Evolutionary conservation across 2,113 vertebrate species (phyloP), one percentile per base, ranked within the genome.

Genomic region (Grallaria varia): DNA sequence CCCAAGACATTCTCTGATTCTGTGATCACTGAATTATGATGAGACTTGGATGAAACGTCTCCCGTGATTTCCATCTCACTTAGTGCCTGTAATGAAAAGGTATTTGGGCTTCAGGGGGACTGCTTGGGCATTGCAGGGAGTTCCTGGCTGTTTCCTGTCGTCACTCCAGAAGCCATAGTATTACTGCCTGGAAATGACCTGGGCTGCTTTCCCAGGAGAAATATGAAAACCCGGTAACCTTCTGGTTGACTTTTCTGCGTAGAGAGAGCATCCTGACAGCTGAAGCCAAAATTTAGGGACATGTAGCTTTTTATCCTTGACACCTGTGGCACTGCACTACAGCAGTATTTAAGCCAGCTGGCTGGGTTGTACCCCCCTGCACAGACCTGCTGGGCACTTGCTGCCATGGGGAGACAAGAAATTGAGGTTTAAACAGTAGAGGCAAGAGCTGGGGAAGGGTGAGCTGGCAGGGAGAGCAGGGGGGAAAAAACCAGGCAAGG

Each of bases 1-100:
- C 39, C 27, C 39, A 63, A 42, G 8, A 27, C 27, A 40, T 42
- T 42, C 18, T 40, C 3, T 62, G 59, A 62, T 27, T 62, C 17
- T 62, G 11, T 30, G 39, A 75, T 89, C 84, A 76, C 62, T 94
- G 77, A 91, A 82, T 93, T 91, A 73, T 4, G 8, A 71, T 59
- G 66, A 87, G 62, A 69, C 84, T 68, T 64, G 89, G 62, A 64
- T 58, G 66, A 92, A 87, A 60, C 77, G 95, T 96, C 76, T 49
- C 14, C 67, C 62, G 82, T 82, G 77, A 72, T 87, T 95, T 94
- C 87, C 45, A 27, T 84, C 81, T 84, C 17, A 0, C 63, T 73
- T 64, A 56, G 35, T 75, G 58, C 62, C 77, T 4, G 2, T 84
- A 73, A 75, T 63, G 30, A 87, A 89, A 82, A 30, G 25, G n/a